Evolutionary conservation across 2,888 invertebrate genomes (phyloP).

Genomic region (Gari tellinella): DNA sequence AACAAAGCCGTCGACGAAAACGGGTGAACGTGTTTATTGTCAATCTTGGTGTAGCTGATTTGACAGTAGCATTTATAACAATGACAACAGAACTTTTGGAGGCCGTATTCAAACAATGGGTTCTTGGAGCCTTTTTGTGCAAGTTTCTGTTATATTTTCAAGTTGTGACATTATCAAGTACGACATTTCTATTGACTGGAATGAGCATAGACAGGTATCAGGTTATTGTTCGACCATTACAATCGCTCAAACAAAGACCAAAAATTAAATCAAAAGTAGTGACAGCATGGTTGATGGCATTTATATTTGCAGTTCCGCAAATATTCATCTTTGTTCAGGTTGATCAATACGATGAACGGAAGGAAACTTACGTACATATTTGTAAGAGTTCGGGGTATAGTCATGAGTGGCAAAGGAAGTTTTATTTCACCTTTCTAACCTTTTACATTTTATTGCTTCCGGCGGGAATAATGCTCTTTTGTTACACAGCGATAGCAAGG

Average conservation of each 20-base stretch:
- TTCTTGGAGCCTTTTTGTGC: slow-evolving; percentile 83
- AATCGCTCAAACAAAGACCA: slow-evolving; percentile 77
- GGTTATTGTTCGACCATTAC: slow-evolving; percentile 84
- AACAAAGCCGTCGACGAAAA: slow-evolving; percentile 75
- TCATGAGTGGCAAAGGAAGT: slow-evolving; percentile 84
- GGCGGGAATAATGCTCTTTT: slow-evolving; percentile 83
- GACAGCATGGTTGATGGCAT: slow-evolving; percentile 83
- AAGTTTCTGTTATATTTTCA: slow-evolving; percentile 84
- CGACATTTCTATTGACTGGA: slow-evolving; percentile 84
- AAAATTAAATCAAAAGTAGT: slow-evolving; percentile 81
- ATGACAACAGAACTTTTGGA: slow-evolving; percentile 85
- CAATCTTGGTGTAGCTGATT: slow-evolving; percentile 84
- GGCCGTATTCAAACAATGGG: slow-evolving; percentile 84
- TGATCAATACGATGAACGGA: slow-evolving; percentile 67
- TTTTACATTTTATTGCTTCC: slow-evolving; percentile 84
- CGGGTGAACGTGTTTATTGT: slow-evolving; percentile 85
- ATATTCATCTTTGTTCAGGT: slow-evolving; percentile 84
- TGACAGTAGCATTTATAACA: slow-evolving; percentile 84
- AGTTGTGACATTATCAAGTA: slow-evolving; percentile 83
- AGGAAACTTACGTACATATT: slow-evolving; percentile 77
- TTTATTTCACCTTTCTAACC: slow-evolving; percentile 84
- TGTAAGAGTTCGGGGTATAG: slow-evolving; percentile 85
- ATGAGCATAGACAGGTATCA: slow-evolving; percentile 84
- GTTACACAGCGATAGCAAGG: slow-evolving; percentile 84
- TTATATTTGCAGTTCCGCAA: slow-evolving; percentile 84